phyloP scores from a whole-genome alignment of 2,888 invertebrate genomes.

The Dendrolimus pini region DNA sequence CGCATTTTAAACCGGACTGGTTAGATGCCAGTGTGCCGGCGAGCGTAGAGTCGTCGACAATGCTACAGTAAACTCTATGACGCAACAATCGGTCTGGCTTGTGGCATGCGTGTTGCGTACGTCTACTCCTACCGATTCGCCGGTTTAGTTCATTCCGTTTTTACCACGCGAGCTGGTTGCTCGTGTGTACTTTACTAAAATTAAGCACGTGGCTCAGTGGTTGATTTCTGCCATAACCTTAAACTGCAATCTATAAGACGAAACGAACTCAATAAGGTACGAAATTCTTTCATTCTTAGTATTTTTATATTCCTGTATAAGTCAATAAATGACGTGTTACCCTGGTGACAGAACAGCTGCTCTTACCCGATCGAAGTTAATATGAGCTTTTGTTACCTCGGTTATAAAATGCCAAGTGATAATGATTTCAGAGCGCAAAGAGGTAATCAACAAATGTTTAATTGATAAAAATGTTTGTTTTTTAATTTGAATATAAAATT shows the following conservation, averaged over 20 bases:
- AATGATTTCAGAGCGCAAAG: too few species aligned
- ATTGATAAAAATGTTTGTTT: too few species aligned
- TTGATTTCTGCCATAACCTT: constrained; percentile 47
- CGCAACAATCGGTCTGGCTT: constrained; percentile 40
- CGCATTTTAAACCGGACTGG: too few species aligned
- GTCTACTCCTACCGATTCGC: constrained; percentile 12
- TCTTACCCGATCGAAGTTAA: not conserved
- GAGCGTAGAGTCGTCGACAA: constrained; percentile 19
- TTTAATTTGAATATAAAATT: too few species aligned
- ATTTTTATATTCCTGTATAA: constrained; percentile 4
- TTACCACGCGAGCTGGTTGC: constrained; percentile 42
- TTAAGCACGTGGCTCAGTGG: constrained; percentile 59
- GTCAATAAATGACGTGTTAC: not conserved
- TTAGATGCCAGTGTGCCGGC: not conserved
- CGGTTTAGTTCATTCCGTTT: constrained; percentile 49
- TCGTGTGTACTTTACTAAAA: constrained; percentile 38
- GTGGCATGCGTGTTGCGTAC: constrained; percentile 26
- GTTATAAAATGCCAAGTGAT: too few species aligned
- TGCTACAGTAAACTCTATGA: constrained; percentile 23
- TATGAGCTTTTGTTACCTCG: not conserved
- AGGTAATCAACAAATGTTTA: too few species aligned
- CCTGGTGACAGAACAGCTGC: not conserved
- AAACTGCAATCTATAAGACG: constrained; percentile 18
- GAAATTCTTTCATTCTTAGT: constrained; percentile 10
- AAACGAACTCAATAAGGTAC: constrained; percentile 16